phyloP scores from a whole-genome alignment of 2,113 vertebrate species.

The Sapajus apella region DNA sequence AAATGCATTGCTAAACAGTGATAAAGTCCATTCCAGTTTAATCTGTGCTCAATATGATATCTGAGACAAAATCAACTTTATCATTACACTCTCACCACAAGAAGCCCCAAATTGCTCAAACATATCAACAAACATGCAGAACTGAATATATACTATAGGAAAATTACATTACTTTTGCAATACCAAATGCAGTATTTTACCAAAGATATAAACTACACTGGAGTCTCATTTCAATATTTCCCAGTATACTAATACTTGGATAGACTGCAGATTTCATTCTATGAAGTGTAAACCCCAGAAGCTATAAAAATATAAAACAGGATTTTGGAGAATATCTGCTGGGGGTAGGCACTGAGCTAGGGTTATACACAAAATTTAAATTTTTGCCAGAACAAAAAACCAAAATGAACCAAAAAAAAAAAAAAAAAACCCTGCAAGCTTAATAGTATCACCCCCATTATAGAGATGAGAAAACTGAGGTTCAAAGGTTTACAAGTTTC shows the following conservation, averaged over 20 bases:
- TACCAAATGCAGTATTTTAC: not conserved
- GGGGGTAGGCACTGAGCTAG: not conserved
- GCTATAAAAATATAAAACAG: not conserved
- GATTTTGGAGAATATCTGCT: not conserved
- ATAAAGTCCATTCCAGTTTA: not conserved
- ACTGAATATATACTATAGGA: not conserved
- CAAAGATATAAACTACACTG: not conserved
- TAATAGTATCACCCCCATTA: not conserved
- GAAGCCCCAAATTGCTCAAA: not conserved
- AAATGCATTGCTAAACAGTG: not conserved
- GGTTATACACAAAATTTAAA: not conserved
- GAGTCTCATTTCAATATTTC: not conserved
- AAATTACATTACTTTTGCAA: conserved; percentile 10
- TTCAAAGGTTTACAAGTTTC: conserved; percentile 1
- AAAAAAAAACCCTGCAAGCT: not conserved
- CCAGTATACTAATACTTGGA: not conserved
- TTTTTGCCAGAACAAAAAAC: not conserved
- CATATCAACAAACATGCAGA: not conserved
- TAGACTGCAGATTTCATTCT: not conserved
- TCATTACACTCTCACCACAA: not conserved
- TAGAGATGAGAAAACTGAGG: conserved; percentile 31
- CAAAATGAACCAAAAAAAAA: not conserved
- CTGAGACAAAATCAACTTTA: not conserved
- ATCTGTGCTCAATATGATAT: not conserved
- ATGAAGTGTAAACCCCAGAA: not conserved